phyloP scores from a whole-genome alignment of 2,888 invertebrate genomes.

The Oeneis ivallda region DNA sequence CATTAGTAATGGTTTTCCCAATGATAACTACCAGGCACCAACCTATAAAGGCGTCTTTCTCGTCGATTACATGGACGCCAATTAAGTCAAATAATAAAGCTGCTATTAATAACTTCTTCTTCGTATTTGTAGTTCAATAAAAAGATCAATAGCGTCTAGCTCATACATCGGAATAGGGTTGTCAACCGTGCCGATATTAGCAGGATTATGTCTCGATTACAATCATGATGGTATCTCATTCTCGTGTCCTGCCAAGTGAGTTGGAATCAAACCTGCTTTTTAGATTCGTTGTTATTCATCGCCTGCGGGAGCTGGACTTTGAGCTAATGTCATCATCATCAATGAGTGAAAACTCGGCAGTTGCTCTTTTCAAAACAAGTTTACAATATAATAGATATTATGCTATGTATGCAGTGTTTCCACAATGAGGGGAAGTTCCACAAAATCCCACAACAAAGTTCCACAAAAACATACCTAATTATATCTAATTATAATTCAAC shows the following conservation, averaged over 20 bases:
- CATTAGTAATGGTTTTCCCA: conserved; percentile 29
- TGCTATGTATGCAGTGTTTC: too few relatives aligned
- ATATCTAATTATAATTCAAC: too few relatives aligned
- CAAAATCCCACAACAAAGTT: too few relatives aligned
- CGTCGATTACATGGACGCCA: conserved; percentile 26
- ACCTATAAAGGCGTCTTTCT: conserved; percentile 24
- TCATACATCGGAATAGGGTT: conserved; percentile 4
- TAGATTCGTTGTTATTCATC: background rate
- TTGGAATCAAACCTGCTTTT: background rate
- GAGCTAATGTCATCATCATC: too few relatives aligned
- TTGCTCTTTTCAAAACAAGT: too few relatives aligned
- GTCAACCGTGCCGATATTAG: conserved; percentile 5
- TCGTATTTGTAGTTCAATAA: conserved; percentile 22
- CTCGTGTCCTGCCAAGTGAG: background rate
- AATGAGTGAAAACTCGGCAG: too few relatives aligned
- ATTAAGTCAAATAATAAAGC: conserved; percentile 31
- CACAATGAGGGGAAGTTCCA: too few relatives aligned
- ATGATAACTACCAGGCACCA: conserved; percentile 20
- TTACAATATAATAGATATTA: too few relatives aligned
- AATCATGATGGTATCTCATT: conserved; percentile 7
- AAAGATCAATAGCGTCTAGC: conserved; percentile 8
- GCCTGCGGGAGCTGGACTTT: background rate
- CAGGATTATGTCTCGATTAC: conserved; percentile 18
- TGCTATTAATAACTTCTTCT: conserved; percentile 20
- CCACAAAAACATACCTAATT: too few relatives aligned